Conservation (phyloP, 2,888 invertebrate species). For the Pachydiplax longipennis region DNA sequence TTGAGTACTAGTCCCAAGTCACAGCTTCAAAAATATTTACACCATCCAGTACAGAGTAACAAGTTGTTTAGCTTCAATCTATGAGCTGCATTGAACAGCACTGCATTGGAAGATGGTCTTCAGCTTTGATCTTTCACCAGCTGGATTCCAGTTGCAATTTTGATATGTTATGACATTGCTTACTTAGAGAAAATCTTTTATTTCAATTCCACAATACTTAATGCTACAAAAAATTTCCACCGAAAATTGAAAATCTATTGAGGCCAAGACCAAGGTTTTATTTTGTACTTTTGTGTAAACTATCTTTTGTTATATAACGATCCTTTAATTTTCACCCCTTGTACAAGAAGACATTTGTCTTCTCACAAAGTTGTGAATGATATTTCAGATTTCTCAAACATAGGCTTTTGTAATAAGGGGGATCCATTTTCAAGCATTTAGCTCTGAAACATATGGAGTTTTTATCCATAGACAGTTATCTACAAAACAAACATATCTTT, state of each 20-base stretch:
- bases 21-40: background rate
- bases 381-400: background rate
- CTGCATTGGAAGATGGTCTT: conserved; percentile 51
- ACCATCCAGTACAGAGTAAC: conserved; percentile 55
- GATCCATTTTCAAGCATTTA: background rate
- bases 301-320: background rate
- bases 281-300: background rate
- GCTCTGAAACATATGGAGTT: background rate
- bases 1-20: too few species aligned
- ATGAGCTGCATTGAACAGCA: conserved; percentile 46
- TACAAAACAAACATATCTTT: background rate
- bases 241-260: background rate
- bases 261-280: background rate
- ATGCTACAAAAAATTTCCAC: background rate
- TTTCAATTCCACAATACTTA: background rate
- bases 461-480: background rate
- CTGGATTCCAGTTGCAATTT: conserved; percentile 55
- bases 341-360: background rate
- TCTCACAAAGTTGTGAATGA: background rate
- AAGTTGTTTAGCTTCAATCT: conserved; percentile 58
- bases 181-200: background rate
- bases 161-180: background rate
- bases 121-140: conserved; percentile 60
- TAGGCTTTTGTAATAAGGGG: background rate
- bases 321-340: background rate